phyloP scores from a whole-genome alignment of 2,113 vertebrate species.

The Trichomycterus rosablanca region DNA sequence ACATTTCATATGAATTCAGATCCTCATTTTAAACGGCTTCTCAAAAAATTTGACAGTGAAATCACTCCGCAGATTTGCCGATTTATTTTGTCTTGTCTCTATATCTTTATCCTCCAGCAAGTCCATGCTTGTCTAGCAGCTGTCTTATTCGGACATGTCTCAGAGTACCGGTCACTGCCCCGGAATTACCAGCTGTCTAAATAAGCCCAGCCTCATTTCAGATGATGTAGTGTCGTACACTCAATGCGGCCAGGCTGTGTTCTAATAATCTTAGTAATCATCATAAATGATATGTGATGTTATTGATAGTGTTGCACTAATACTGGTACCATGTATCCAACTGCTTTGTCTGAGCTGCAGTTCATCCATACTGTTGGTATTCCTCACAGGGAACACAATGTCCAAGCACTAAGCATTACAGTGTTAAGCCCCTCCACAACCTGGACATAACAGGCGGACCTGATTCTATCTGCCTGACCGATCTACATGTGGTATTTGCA shows the following conservation, averaged over 20 bases:
- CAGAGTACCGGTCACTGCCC: conserved; percentile 1
- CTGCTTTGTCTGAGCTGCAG: too few species aligned
- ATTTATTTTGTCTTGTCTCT: conserved; percentile 12
- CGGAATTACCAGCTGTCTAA: conserved; percentile 6
- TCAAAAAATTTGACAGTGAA: neutral
- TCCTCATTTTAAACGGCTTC: neutral
- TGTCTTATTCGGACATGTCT: conserved; percentile 41
- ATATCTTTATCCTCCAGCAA: conserved; percentile 36
- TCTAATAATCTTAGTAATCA: too few species aligned
- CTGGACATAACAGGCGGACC: conserved; percentile 40
- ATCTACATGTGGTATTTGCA: conserved; percentile 59
- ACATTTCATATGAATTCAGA: neutral
- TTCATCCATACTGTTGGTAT: too few species aligned
- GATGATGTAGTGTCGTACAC: neutral
- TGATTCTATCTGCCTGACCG: conserved; percentile 45
- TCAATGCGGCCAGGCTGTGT: too few species aligned
- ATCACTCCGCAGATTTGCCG: conserved; percentile 1
- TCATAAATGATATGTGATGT: too few species aligned
- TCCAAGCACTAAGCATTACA: neutral
- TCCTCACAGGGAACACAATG: neutral
- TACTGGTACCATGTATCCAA: too few species aligned
- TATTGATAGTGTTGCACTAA: too few species aligned
- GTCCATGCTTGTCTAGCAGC: conserved; percentile 42
- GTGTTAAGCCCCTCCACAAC: neutral
- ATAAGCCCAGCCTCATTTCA: conserved; percentile 16